Base-by-base conservation (phyloP, 2,113 vertebrate genomes). In the Columbina picui region DNA sequence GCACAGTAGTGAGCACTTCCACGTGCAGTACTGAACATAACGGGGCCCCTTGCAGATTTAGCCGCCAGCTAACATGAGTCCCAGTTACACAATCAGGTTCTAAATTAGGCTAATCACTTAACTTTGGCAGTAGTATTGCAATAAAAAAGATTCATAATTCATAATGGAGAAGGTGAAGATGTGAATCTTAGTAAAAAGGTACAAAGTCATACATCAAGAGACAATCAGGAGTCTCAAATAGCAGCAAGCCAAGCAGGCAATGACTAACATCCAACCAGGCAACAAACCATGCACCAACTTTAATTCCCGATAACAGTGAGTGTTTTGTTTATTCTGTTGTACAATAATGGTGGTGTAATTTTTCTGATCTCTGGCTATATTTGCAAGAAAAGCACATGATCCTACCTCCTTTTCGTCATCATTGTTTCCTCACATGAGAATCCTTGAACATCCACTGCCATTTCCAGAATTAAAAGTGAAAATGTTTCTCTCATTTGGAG, bases 341-440 rank as follows among this genome's bases (percentile, higher is more conserved):
- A 32, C 32, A 61, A 45, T 49, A 47, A 19, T 12, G 21, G 17
- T 45, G 29, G 7, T 70, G 38, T 59, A 25, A 45, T 90, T 38
- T 57, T 93, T 83, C 26, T 64, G 49, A 29, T 89, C 27, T 63
- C 45, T 59, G 41, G 6, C 78, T 96, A 6, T 67, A 91, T 85
- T 97, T 94, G 57, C 76, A 92, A 96, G 75, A 90, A 81, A 94
- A 95, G 73, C 41, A 87, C 79, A 41, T 7, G 25, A 90, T 95
- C 78, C 89, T 96, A 96, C 63, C 90, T 97, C 92, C 65, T 95
- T 78, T 87, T 84, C 79, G 82, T 96, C 90, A 89, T 95, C 77
- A 95, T 34, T 89, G 71, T 77, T 96, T 96, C 74, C 87, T 96
- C 85, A 90, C 80, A 94, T 30, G 74, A 4, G 43, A 93, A 79